These are phyloP conservation scores for Lacanobia oleracea DNA, from an alignment of 2,888 invertebrate species.

Conservation along the genomic window DNA sequence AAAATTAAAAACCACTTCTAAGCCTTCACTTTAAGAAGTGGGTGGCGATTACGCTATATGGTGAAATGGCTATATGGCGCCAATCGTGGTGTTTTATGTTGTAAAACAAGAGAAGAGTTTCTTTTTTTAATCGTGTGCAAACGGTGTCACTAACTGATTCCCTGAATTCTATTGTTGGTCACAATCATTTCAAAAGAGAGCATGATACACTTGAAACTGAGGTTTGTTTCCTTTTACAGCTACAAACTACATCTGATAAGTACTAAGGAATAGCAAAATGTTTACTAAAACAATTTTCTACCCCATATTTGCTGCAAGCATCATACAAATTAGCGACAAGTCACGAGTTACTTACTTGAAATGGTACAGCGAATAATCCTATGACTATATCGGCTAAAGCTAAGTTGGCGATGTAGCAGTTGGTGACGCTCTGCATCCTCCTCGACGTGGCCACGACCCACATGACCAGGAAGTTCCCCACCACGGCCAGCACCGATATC, in stretches of 20 bases:
- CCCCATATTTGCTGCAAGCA: slow-evolving; percentile 24
- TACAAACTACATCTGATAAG: slow-evolving; percentile 4
- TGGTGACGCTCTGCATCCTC: slow-evolving; percentile 95
- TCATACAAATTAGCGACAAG: slow-evolving; percentile 29
- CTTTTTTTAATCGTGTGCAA: too few relatives aligned
- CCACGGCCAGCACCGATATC: slow-evolving; percentile 95
- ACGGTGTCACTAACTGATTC: too few relatives aligned
- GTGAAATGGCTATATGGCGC: too few relatives aligned
- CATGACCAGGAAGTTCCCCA: slow-evolving; percentile 96
- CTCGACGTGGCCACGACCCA: slow-evolving; percentile 95
- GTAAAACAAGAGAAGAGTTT: slow-evolving; percentile 1
- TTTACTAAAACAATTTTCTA: slow-evolving; percentile 45
- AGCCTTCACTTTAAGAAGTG: slow-evolving; percentile 4
- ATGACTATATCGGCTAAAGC: slow-evolving; percentile 96
- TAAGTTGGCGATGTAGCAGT: slow-evolving; percentile 96
- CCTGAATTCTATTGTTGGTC: not conserved
- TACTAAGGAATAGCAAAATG: slow-evolving; percentile 18
- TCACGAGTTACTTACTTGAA: slow-evolving; percentile 86
- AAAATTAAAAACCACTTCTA: too few relatives aligned
- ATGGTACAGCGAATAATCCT: slow-evolving; percentile 96
- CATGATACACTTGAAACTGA: slow-evolving; percentile 4
- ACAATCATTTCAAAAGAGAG: not conserved
- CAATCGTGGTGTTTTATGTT: slow-evolving; percentile 1
- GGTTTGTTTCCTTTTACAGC: slow-evolving; percentile 5
- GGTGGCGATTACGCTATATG: not conserved